Evolutionary conservation across 1,140 invertebrate genomes (phyloP).

Genomic region (Drosophila ananassae): DNA sequence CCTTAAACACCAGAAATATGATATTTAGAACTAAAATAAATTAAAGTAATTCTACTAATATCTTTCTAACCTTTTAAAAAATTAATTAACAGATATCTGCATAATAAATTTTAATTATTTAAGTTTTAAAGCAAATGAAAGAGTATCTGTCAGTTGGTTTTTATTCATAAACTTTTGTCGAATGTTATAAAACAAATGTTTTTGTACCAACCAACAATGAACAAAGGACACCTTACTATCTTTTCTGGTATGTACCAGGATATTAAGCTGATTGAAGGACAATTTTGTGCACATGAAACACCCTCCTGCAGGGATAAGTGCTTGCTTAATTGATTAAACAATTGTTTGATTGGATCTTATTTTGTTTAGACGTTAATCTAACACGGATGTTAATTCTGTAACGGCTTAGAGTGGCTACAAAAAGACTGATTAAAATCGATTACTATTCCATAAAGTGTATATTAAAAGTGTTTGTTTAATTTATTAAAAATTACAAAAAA

Average conservation of each 20-base stretch:
- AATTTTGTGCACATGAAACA: constrained; percentile 7
- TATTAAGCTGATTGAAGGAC: constrained; percentile 39
- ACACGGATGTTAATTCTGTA: neutral
- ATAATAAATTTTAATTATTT: neutral
- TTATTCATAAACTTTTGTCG: neutral
- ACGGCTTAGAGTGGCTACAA: neutral
- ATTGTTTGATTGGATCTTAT: constrained; percentile 26
- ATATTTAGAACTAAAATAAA: neutral
- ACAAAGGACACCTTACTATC: constrained; percentile 42
- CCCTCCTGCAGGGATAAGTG: constrained; percentile 17
- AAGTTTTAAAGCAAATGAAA: neutral
- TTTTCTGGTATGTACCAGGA: constrained; percentile 17
- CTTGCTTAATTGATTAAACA: constrained; percentile 30
- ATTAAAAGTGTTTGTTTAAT: neutral
- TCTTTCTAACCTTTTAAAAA: too few species aligned
- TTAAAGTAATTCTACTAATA: neutral
- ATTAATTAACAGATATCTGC: neutral
- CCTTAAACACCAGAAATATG: neutral
- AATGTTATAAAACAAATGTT: constrained; percentile 44
- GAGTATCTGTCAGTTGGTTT: neutral
- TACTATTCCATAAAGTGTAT: too few species aligned
- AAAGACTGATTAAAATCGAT: neutral
- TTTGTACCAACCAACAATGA: constrained; percentile 39
- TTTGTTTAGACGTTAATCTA: constrained; percentile 10
- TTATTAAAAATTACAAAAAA: too few species aligned